Conservation (phyloP, 2,797 vertebrate species). For the Heliangelus exortis region DNA sequence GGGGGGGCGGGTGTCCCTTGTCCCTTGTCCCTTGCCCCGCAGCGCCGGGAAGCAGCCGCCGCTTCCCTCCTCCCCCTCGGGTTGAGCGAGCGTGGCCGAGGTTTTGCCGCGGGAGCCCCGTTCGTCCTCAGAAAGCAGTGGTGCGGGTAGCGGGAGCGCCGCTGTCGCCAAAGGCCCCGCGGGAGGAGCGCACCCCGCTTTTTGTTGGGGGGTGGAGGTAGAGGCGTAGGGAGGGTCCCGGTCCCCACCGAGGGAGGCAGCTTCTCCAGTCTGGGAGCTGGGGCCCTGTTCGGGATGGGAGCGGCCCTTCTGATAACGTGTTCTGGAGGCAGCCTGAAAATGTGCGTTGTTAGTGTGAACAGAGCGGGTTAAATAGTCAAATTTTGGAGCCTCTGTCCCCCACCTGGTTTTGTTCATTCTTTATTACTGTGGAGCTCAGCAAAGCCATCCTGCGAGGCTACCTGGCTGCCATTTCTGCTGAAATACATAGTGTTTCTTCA, state of each 20-base stretch:
- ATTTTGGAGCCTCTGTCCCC: fast-evolving
- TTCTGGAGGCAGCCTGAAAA: neutral
- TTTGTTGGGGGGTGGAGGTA: no score
- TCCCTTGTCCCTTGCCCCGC: no score
- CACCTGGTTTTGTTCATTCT: fast-evolving
- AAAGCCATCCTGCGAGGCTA: fast-evolving
- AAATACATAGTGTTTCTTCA: neutral
- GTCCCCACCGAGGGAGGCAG: no score
- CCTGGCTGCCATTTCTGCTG: fast-evolving
- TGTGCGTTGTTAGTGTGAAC: fast-evolving
- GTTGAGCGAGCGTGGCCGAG: neutral
- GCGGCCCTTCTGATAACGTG: fast-evolving
- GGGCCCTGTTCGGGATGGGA: neutral
- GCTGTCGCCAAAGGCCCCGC: neutral
- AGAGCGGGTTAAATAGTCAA: fast-evolving
- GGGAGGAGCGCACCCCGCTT: no score
- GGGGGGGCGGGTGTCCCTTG: no score
- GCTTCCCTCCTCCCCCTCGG: neutral
- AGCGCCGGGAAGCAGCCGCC: no score
- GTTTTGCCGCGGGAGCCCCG: neutral
- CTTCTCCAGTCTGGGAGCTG: fast-evolving
- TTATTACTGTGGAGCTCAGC: fast-evolving
- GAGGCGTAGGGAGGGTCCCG: no score
- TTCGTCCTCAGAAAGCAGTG: neutral
- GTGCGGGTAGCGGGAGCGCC: fast-evolving